phyloP scores from a whole-genome alignment of 2,113 vertebrate species.

The Sciurus niger region DNA sequence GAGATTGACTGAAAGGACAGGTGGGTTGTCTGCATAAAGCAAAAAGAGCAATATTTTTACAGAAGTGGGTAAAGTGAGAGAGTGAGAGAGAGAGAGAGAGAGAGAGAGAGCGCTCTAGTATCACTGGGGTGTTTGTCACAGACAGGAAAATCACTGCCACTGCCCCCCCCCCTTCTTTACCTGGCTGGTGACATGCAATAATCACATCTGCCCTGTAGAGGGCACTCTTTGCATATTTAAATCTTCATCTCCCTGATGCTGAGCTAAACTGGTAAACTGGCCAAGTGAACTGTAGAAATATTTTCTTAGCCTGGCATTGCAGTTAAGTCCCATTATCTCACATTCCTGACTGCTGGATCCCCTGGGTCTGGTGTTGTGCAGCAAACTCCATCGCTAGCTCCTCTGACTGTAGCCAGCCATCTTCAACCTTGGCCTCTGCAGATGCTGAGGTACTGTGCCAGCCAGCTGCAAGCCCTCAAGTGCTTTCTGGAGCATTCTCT shows the following conservation, averaged over 20 bases:
- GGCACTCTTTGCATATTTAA: constrained; percentile 74
- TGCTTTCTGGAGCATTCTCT: neutral
- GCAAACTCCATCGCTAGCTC: neutral
- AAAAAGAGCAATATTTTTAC: neutral
- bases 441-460: neutral
- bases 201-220: constrained; percentile 73
- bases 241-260: neutral
- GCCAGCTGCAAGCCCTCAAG: neutral
- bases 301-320: neutral
- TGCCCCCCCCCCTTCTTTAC: no score
- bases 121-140: no score
- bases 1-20: neutral
- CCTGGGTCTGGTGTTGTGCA: neutral
- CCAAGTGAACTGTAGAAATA: neutral
- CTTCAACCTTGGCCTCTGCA: neutral
- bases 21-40: neutral
- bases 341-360: neutral
- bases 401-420: neutral
- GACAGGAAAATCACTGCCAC: no score
- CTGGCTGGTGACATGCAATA: neutral
- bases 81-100: no score
- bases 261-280: neutral
- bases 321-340: neutral
- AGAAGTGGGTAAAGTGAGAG: no score
- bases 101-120: no score